Evolutionary conservation across 2,888 invertebrate species (phyloP).

Genomic region (Platerodrilus igneus): DNA sequence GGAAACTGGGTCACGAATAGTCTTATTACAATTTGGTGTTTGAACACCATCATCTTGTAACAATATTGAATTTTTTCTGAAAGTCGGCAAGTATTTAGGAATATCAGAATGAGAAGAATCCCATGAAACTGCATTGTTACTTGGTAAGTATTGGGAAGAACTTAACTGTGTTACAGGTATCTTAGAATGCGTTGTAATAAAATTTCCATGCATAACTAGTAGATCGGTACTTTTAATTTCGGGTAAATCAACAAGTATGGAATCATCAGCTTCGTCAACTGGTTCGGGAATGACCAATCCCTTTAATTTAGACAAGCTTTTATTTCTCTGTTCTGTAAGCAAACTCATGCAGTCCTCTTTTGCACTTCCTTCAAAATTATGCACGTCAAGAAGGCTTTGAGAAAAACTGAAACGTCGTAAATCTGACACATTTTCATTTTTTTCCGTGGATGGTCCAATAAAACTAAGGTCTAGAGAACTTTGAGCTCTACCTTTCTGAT

Average conservation of each 20-base stretch:
- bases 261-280: slow-evolving; percentile 52
- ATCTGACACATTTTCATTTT: slow-evolving; percentile 11
- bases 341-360: slow-evolving; percentile 58
- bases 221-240: slow-evolving; percentile 72
- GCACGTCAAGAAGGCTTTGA: slow-evolving; percentile 51
- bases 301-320: slow-evolving; percentile 77
- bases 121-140: too few relatives aligned
- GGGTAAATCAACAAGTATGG: slow-evolving; percentile 69
- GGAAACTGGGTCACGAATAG: too few relatives aligned
- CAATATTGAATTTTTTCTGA: slow-evolving; percentile 76
- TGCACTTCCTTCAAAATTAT: slow-evolving; percentile 34
- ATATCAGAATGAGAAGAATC: slow-evolving; percentile 51
- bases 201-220: not conserved
- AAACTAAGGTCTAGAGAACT: slow-evolving; percentile 14
- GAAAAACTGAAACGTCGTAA: slow-evolving; percentile 38
- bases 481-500: slow-evolving; percentile 12
- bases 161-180: too few relatives aligned
- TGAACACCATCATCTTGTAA: too few relatives aligned
- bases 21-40: too few relatives aligned
- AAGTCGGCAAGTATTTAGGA: slow-evolving; percentile 78
- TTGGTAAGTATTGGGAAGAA: too few relatives aligned
- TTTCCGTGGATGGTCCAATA: slow-evolving; percentile 9
- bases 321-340: slow-evolving; percentile 74
- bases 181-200: too few relatives aligned
- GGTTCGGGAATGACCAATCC: slow-evolving; percentile 85